Conservation (phyloP, 2,113 vertebrate genomes). For the Elachura formosa region DNA sequence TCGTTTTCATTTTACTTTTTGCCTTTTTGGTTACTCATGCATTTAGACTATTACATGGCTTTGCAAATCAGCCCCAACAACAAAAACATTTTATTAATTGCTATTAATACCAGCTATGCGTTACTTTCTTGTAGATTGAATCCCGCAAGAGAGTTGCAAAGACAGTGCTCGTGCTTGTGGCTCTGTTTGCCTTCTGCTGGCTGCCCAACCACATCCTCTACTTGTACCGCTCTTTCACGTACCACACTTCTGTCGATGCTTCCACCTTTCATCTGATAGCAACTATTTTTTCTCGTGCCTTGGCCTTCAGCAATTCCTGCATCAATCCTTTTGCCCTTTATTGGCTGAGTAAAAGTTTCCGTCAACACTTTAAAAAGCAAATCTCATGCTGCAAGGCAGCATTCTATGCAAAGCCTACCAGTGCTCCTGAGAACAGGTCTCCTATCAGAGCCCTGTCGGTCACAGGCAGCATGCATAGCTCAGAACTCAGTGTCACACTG, state of each 20-base stretch:
- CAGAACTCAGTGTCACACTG: conserved; percentile 72
- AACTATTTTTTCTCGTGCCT: conserved; percentile 71
- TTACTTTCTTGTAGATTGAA: conserved; percentile 70
- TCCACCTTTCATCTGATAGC: conserved; percentile 71
- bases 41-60: not conserved
- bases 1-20: not conserved
- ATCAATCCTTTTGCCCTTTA: conserved; percentile 81
- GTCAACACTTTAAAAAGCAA: conserved; percentile 78
- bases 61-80: not conserved
- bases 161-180: conserved; percentile 78
- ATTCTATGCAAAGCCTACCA: not conserved
- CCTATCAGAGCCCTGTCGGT: conserved; percentile 53
- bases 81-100: not conserved
- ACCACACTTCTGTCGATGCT: conserved; percentile 59
- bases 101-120: not conserved
- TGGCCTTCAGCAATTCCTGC: conserved; percentile 82
- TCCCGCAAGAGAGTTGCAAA: conserved; percentile 81
- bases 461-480: conserved; percentile 51
- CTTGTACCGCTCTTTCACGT: conserved; percentile 77
- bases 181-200: conserved; percentile 81
- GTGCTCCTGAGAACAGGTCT: conserved; percentile 40
- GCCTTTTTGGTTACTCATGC: not conserved
- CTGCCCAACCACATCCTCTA: conserved; percentile 80
- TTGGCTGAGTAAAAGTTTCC: conserved; percentile 80
- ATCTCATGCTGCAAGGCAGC: conserved; percentile 65